A percentile compares a stretch with the other conserved stretches of the same genome.
phyloP scores from a whole-genome alignment of 2,888 invertebrate species.

The Acanthacorydalis orientalis region DNA sequence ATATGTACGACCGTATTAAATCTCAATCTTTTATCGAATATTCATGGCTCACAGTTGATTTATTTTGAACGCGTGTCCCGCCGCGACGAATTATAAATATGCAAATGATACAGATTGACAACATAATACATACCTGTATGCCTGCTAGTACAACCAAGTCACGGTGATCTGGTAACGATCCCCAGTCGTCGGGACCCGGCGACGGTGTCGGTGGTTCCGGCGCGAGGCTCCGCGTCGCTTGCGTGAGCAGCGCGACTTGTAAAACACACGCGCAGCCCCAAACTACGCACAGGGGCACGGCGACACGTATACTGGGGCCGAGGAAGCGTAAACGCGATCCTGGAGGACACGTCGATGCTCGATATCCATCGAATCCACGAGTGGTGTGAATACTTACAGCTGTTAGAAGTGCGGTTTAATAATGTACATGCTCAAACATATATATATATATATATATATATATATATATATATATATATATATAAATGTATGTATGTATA shows the following conservation, averaged over 20 bases:
- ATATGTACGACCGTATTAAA: too few relatives aligned
- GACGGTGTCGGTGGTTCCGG: slow-evolving; percentile 11
- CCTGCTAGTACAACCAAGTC: neutral
- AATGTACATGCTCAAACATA: too few relatives aligned
- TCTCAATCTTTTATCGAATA: too few relatives aligned
- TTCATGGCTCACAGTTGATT: too few relatives aligned
- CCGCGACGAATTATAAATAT: too few relatives aligned
- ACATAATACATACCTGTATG: neutral
- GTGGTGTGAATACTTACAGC: slow-evolving; percentile 44
- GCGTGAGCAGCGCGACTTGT: slow-evolving; percentile 33
- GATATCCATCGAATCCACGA: slow-evolving; percentile 26
- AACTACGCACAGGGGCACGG: slow-evolving; percentile 24
- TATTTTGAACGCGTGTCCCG: too few relatives aligned
- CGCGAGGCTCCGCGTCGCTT: slow-evolving; percentile 32
- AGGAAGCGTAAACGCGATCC: slow-evolving; percentile 21
- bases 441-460: too few relatives aligned
- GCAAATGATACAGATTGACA: neutral
- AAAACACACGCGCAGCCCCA: slow-evolving; percentile 39
- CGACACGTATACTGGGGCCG: slow-evolving; percentile 21
- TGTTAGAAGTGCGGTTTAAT: slow-evolving; percentile 15
- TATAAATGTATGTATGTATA: too few relatives aligned
- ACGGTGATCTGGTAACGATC: neutral
- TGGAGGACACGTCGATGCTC: slow-evolving; percentile 20
- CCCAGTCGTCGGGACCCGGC: slow-evolving; percentile 7
- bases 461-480: too few relatives aligned